These are phyloP conservation scores for Standfussiana lucernea DNA, from an alignment of 2,888 invertebrate species.

Conservation along the genomic window DNA sequence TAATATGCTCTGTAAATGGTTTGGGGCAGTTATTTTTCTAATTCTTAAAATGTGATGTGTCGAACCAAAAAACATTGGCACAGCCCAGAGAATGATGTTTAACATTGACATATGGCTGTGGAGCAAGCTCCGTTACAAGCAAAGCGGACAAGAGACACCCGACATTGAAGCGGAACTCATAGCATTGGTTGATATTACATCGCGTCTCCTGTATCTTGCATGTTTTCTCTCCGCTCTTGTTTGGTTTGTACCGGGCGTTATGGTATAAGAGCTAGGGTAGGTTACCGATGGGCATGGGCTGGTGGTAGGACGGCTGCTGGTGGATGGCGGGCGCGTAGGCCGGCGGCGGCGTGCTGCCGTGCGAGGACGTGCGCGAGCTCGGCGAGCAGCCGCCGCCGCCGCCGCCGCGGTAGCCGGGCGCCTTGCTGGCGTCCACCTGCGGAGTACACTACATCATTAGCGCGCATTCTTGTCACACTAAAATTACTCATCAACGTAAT, in stretches of 20 bases:
- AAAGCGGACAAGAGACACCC: background rate
- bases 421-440: conserved; percentile 96
- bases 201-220: background rate
- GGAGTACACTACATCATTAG: background rate
- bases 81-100: background rate
- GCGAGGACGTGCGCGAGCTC: conserved; percentile 88
- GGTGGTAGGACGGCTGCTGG: conserved; percentile 72
- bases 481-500: background rate
- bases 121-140: background rate
- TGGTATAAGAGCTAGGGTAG: rapidly evolving
- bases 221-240: background rate
- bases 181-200: background rate
- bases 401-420: conserved; percentile 96
- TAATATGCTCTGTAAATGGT: too few relatives aligned
- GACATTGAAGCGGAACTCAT: background rate
- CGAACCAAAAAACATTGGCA: background rate
- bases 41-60: background rate
- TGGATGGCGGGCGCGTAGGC: conserved; percentile 72
- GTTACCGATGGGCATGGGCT: conserved; percentile 74
- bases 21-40: background rate
- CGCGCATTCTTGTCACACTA: background rate
- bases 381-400: conserved; percentile 94
- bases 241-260: background rate
- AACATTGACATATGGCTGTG: background rate
- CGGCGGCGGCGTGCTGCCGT: conserved; percentile 88